A percentile compares a stretch with the other conserved stretches of the same genome.
Conservation (phyloP, 2,797 vertebrate genomes). For the Nannoperca obscura region DNA sequence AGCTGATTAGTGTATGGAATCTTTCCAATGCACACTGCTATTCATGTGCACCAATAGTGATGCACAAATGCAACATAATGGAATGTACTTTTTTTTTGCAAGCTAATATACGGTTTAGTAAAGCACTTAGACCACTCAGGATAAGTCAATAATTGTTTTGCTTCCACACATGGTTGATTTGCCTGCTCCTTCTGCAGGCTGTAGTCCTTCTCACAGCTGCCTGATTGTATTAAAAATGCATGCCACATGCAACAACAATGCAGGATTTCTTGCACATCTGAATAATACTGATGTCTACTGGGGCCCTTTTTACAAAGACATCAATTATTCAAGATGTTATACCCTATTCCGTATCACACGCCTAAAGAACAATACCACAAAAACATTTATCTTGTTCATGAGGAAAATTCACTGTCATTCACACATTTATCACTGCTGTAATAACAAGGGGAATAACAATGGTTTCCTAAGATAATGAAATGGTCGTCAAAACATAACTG, state of each 20-base stretch:
- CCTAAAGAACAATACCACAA: constrained; percentile 73
- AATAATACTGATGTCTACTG: constrained; percentile 78
- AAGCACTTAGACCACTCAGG: constrained; percentile 24
- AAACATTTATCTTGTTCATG: constrained; percentile 70
- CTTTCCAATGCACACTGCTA: background rate
- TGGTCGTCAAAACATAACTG: constrained; percentile 34
- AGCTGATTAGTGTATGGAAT: constrained; percentile 39
- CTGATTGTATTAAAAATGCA: constrained; percentile 81
- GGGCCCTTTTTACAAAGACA: constrained; percentile 77
- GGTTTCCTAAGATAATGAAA: constrained; percentile 52
- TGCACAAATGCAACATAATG: constrained; percentile 11
- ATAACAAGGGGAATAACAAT: constrained; percentile 65
- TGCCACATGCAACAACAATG: constrained; percentile 68
- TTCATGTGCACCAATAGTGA: constrained; percentile 5
- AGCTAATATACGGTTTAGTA: constrained; percentile 21
- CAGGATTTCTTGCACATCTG: constrained; percentile 70
- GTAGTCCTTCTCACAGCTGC: constrained; percentile 43
- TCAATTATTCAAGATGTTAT: constrained; percentile 85
- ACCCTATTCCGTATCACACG: constrained; percentile 37
- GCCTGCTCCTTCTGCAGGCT: constrained; percentile 38
- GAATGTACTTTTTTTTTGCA: background rate
- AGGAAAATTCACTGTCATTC: constrained; percentile 69
- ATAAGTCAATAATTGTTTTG: constrained; percentile 37
- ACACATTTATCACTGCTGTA: constrained; percentile 43
- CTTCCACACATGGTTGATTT: constrained; percentile 30